These are phyloP conservation scores for Rhipidura dahli DNA, from an alignment of 2,113 vertebrate genomes.

Conservation along the genomic window DNA sequence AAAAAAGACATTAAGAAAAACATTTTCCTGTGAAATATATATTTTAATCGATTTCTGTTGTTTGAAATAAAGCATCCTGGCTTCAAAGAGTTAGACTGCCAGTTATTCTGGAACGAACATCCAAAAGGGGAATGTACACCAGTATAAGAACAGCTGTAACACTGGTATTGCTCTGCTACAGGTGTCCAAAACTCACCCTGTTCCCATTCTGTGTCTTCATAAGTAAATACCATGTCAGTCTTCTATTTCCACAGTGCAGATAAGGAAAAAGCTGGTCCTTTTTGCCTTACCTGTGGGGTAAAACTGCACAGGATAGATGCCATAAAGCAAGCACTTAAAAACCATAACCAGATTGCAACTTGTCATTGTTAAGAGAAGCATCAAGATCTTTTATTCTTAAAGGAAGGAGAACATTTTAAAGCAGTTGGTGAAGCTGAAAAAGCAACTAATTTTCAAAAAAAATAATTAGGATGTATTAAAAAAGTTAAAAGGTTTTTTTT, in stretches of 20 bases:
- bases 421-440: conserved; percentile 18
- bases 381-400: not conserved
- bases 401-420: not conserved
- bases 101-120: not conserved
- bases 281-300: not conserved
- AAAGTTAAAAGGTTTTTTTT: not conserved
- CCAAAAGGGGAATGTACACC: not conserved
- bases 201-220: not conserved
- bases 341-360: not conserved
- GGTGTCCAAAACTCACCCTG: not conserved
- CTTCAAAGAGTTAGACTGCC: not conserved
- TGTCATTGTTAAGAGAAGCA: not conserved
- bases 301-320: not conserved
- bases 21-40: not conserved
- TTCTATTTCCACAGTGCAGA: not conserved
- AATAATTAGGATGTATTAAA: not conserved
- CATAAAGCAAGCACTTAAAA: not conserved
- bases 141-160: not conserved
- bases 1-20: not conserved
- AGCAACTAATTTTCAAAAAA: not conserved
- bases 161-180: not conserved
- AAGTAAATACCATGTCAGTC: not conserved
- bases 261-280: not conserved
- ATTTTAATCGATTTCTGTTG: not conserved
- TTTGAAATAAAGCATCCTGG: conserved; percentile 33